A percentile compares a stretch with the other conserved stretches of the same genome.
Conservation (phyloP, 2,888 invertebrate species). For the Agrochola lychnidis region DNA sequence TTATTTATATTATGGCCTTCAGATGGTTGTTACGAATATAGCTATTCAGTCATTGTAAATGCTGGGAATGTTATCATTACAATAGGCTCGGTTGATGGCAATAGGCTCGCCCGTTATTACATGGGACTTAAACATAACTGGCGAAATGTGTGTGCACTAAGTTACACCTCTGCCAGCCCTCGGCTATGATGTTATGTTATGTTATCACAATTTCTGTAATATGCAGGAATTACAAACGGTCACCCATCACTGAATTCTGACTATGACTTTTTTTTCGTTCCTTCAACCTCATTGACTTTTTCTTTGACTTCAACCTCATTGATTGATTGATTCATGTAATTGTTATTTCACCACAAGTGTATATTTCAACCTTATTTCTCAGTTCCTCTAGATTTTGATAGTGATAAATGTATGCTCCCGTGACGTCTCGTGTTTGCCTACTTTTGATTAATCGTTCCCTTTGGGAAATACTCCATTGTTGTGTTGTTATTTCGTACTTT, state of each 20-base stretch:
- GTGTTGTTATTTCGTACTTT: constrained; percentile 52
- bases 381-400: constrained; percentile 74
- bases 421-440: constrained; percentile 77
- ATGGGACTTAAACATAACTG: background rate
- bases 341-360: constrained; percentile 13
- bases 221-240: background rate
- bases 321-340: background rate
- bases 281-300: background rate
- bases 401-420: constrained; percentile 76
- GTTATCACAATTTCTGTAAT: background rate
- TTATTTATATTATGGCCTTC: background rate
- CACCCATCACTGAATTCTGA: background rate
- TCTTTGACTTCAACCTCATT: background rate
- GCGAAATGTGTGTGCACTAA: background rate
- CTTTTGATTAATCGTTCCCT: constrained; percentile 75
- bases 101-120: background rate
- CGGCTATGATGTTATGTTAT: background rate
- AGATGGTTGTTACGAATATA: background rate
- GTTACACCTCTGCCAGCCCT: background rate
- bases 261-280: no score
- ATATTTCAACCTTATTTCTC: constrained; percentile 12
- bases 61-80: background rate
- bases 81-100: background rate
- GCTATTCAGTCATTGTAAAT: background rate
- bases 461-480: constrained; percentile 67